These are phyloP conservation scores for Panorpa germanica DNA, from an alignment of 2,888 invertebrate species.

Conservation along the genomic window DNA sequence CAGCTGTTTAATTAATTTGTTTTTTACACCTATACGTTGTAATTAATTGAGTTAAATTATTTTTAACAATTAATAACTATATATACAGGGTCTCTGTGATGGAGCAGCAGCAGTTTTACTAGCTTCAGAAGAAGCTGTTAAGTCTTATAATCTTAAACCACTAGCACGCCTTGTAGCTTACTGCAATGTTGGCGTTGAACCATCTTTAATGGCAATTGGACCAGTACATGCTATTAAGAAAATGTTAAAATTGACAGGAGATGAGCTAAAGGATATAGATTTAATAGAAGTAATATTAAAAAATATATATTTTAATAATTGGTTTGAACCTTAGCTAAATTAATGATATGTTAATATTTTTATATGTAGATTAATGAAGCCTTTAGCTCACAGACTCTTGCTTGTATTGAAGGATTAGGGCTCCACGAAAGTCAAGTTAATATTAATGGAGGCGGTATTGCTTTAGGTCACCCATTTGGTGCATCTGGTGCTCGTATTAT, in stretches of 20 bases:
- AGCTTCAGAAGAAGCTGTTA: slow-evolving; percentile 79
- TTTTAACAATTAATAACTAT: slow-evolving; percentile 6
- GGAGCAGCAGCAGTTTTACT: slow-evolving; percentile 89
- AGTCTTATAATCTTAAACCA: slow-evolving; percentile 63
- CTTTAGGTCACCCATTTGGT: slow-evolving; percentile 85
- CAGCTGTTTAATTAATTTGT: too few relatives aligned
- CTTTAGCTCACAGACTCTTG: slow-evolving; percentile 85
- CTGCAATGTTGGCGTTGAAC: slow-evolving; percentile 88
- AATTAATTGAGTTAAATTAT: too few relatives aligned
- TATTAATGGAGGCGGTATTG: slow-evolving; percentile 91
- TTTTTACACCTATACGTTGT: too few relatives aligned
- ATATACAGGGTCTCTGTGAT: slow-evolving; percentile 95
- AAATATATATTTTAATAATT: too few relatives aligned
- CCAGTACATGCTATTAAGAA: slow-evolving; percentile 87
- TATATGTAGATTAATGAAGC: slow-evolving; percentile 85
- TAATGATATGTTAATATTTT: slow-evolving; percentile 11
- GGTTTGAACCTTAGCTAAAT: too few relatives aligned
- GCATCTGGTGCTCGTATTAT: slow-evolving; percentile 89
- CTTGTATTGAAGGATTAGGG: slow-evolving; percentile 77
- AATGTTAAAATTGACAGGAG: slow-evolving; percentile 58
- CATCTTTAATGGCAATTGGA: slow-evolving; percentile 95
- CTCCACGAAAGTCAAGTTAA: slow-evolving; percentile 78
- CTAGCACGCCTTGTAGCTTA: slow-evolving; percentile 83
- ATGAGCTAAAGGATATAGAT: slow-evolving; percentile 73
- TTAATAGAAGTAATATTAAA: slow-evolving; percentile 77